Base-by-base conservation (phyloP, 2,113 vertebrate species). In the Spea multiplicata region DNA sequence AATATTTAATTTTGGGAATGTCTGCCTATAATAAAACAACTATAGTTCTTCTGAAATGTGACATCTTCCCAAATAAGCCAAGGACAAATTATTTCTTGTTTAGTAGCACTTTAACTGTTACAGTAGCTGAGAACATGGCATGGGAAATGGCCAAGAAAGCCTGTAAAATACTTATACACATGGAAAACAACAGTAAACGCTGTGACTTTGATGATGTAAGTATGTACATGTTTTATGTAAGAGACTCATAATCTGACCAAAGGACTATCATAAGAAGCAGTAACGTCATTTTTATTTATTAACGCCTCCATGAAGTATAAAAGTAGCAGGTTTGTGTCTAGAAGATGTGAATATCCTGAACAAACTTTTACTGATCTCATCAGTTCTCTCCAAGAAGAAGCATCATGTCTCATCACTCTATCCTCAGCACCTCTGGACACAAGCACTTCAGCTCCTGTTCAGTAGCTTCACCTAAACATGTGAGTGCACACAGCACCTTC, bases 391-490 rank as follows among this genome's bases (percentile, higher is more conserved):
- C 13, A 53, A 16, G 16, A 8, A 44, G 62, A 73, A 49, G 44
- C 70, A 80, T 49, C 71, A 80, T 80, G 77, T 68, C 77, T 73
- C 77, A 80, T 16, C 64, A 66, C 9, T 80, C 77, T 62, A 73
- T 66, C 48, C 16, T 45, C 3, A 6, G 61, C 3, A 47, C 46
- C 10, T 55, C 50, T 30, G 77, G 77, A 57, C 68, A 73, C 77
- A 80, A 80, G 59, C 17, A 80, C 57, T 80, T 80, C 10, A 80
- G 71, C 71, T 80, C 77, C 8, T 65, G 47, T 49, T 80, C 77
- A 57, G 71, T 53, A 5, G 49, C 68, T 61, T 59, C 59, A 48
- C 77, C 77, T 10, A 80, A 73, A 53, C 70, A 59, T 50, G 72
- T 62, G 49, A 73, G 50, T 64, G 64, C 68, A 44, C 68, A 80